Conservation (phyloP, 2,113 vertebrate species). For the Limnothrissa miodon region DNA sequence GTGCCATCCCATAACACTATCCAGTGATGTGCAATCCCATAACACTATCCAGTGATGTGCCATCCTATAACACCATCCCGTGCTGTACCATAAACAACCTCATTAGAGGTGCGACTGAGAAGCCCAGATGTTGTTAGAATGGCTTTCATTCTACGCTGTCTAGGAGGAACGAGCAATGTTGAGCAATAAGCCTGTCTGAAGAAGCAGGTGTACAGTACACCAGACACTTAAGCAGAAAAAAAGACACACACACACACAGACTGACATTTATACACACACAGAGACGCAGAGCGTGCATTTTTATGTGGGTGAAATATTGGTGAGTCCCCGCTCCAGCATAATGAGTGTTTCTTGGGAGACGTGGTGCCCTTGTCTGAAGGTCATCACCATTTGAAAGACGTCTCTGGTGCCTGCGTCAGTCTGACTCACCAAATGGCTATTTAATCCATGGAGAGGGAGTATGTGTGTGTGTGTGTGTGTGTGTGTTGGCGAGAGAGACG, state of each 20-base stretch:
- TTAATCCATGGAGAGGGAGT: background rate
- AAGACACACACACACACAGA: background rate
- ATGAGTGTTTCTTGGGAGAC: background rate
- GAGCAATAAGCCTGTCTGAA: background rate
- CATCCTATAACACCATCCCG: no score
- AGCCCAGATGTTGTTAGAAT: background rate
- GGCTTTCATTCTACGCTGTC: background rate
- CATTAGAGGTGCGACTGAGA: no score
- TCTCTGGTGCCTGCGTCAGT: background rate
- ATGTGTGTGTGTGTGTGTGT: slow-evolving; percentile 7
- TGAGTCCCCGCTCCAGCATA: background rate
- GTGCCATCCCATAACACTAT: no score
- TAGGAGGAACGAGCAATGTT: background rate
- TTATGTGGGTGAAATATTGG: background rate
- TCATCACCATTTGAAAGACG: background rate
- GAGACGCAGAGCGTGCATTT: background rate
- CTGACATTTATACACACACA: background rate
- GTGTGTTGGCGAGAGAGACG: no score
- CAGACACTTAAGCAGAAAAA: background rate
- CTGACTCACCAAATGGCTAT: background rate
- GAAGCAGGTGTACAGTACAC: background rate
- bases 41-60: no score
- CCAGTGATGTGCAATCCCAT: no score
- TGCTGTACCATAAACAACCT: no score
- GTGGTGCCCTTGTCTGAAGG: background rate